Conservation (phyloP, 2,888 invertebrate species). For the Athetis lepigone region DNA sequence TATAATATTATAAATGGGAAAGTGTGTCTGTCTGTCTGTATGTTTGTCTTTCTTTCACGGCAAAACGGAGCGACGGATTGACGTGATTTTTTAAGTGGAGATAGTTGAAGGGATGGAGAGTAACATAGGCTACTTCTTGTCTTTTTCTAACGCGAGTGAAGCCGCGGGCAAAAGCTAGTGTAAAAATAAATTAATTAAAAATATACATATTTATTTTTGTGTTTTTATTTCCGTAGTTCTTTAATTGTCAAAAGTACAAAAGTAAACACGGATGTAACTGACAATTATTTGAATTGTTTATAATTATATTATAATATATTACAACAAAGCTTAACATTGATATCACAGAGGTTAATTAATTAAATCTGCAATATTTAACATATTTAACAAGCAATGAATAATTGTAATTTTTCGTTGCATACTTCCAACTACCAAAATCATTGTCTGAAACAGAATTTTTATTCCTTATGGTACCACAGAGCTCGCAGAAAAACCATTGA, state of each 20-base stretch:
- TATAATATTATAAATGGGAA: no score
- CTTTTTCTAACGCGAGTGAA: no score
- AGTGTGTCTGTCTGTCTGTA: no score
- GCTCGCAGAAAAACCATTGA: neutral
- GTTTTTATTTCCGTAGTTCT: neutral
- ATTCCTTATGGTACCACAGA: slow-evolving; percentile 15
- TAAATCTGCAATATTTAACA: slow-evolving; percentile 12
- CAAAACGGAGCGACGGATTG: no score
- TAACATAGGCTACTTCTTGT: no score
- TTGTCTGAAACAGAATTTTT: slow-evolving; percentile 8
- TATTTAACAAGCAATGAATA: slow-evolving; percentile 4
- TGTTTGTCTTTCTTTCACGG: no score
- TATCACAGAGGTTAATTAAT: slow-evolving; percentile 27
- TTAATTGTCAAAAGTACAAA: neutral
- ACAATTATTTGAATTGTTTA: neutral
- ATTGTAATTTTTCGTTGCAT: slow-evolving; percentile 5
- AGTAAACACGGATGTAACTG: neutral
- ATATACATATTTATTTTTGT: no score
- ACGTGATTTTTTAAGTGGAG: no score
- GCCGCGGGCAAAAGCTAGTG: no score
- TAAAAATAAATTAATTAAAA: no score
- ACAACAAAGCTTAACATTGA: neutral
- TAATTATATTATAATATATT: neutral
- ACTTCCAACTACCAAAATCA: slow-evolving; percentile 16
- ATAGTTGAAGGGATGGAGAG: no score